Evolutionary conservation across 2,113 vertebrate genomes (phyloP).

Genomic region (Leucoraja erinaceus): DNA sequence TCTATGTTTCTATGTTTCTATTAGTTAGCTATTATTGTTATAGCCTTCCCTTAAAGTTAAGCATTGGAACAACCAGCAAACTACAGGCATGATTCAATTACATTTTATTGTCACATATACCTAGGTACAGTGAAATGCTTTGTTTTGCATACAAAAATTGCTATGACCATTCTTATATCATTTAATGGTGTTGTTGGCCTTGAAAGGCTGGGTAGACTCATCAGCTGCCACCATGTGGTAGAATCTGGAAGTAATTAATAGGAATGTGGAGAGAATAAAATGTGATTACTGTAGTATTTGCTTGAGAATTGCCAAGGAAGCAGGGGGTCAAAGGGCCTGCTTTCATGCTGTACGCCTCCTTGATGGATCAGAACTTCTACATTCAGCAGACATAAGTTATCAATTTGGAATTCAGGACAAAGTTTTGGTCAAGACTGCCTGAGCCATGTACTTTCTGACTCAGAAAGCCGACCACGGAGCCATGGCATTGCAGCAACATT

Average conservation of each 20-base stretch:
- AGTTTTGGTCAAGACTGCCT: background rate
- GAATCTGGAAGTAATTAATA: no score
- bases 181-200: background rate
- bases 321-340: no score
- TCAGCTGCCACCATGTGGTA: background rate
- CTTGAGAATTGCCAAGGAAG: no score
- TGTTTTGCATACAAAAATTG: background rate
- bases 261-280: no score
- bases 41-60: background rate
- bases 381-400: background rate
- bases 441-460: background rate
- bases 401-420: background rate
- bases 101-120: no score
- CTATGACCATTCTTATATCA: background rate
- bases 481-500: background rate
- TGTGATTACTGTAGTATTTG: no score
- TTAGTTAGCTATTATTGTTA: background rate
- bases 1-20: no score
- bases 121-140: no score
- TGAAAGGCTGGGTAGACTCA: background rate
- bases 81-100: background rate
- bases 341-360: no score
- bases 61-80: background rate
- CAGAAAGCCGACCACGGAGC: background rate
- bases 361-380: background rate